Conservation (phyloP, 2,888 invertebrate species). For the Latrodectus elegans region DNA sequence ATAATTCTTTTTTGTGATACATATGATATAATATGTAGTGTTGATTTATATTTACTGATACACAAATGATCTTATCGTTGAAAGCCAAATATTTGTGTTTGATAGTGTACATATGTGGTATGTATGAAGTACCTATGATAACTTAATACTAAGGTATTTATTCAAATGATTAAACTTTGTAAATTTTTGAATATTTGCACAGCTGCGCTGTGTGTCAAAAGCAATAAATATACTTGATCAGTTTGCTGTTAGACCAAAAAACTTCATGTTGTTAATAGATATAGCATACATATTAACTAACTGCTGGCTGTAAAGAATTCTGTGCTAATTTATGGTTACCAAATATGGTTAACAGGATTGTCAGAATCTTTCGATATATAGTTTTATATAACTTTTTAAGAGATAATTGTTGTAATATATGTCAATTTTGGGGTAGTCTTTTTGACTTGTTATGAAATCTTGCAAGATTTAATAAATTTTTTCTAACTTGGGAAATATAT, state of each 20-base stretch:
- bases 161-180: constrained; percentile 2
- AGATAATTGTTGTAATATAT: constrained; percentile 59
- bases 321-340: constrained; percentile 50
- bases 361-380: constrained; percentile 62
- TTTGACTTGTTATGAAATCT: constrained; percentile 51
- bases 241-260: constrained; percentile 52
- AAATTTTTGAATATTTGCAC: constrained; percentile 48
- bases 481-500: constrained; percentile 47
- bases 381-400: constrained; percentile 67
- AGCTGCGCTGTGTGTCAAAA: constrained; percentile 49
- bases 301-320: constrained; percentile 54
- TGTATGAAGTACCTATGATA: too few relatives aligned
- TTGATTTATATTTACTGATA: too few relatives aligned
- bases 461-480: constrained; percentile 54
- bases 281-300: constrained; percentile 48
- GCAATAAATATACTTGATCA: constrained; percentile 59
- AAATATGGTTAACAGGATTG: constrained; percentile 41
- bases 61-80: too few relatives aligned
- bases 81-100: too few relatives aligned
- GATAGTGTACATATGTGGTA: too few relatives aligned
- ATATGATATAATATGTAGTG: too few relatives aligned
- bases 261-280: constrained; percentile 45
- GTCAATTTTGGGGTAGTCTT: constrained; percentile 61
- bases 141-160: too few relatives aligned
- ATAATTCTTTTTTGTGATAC: too few relatives aligned